Evolutionary conservation across 2,113 vertebrate genomes (phyloP).

Genomic region (Anas platyrhynchos): DNA sequence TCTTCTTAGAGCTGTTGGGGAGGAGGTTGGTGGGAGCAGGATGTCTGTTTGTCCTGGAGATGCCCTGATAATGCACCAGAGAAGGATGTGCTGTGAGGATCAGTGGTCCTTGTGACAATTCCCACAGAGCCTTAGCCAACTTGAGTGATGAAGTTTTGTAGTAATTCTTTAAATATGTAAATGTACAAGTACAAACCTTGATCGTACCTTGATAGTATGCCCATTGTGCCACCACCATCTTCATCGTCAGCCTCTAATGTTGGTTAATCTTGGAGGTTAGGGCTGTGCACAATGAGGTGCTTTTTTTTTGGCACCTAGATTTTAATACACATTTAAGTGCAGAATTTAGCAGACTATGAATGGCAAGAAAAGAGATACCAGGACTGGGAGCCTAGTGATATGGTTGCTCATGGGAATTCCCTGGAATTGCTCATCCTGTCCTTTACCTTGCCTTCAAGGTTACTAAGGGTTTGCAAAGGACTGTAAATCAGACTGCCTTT

Average conservation of each 20-base stretch:
- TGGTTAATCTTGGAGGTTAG: no score
- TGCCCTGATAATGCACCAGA: not conserved
- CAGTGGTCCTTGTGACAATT: not conserved
- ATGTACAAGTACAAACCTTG: not conserved
- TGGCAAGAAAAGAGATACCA: not conserved
- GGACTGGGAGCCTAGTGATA: not conserved
- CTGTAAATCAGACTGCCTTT: not conserved
- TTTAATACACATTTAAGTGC: not conserved
- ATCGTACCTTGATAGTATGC: rapidly evolving
- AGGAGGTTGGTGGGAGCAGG: not conserved
- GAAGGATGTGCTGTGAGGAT: not conserved
- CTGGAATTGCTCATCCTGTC: not conserved
- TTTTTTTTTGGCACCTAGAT: not conserved
- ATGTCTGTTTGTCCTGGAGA: not conserved
- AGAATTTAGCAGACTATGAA: not conserved
- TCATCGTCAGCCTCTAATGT: not conserved
- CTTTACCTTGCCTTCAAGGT: not conserved
- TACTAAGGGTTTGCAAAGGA: not conserved
- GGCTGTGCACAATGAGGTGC: no score
- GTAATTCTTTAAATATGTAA: not conserved
- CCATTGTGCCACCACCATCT: not conserved
- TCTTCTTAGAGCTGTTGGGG: not conserved
- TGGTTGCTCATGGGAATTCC: not conserved
- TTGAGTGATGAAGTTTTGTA: not conserved
- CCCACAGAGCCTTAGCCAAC: not conserved